Percentiles rank a stretch among this genome's conserved stretches.
Evolutionary conservation across 2,797 vertebrate species (phyloP).

Genomic region (Macropus fuliginosus): DNA sequence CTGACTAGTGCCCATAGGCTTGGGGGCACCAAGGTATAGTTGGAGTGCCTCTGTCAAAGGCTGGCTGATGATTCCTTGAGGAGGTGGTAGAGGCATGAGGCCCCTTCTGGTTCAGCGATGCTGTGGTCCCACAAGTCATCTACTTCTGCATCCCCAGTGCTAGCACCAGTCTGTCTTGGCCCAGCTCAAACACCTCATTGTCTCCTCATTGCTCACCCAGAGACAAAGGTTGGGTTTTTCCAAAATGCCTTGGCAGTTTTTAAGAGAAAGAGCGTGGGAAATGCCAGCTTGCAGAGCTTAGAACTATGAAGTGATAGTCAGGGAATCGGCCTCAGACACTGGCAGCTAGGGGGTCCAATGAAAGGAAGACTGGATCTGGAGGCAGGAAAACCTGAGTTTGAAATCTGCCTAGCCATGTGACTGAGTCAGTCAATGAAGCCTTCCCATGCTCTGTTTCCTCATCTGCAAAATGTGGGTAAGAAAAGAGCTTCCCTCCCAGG

Average conservation of each 20-base stretch:
- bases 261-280: not conserved
- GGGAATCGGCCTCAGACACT: not conserved
- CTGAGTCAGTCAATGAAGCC: not conserved
- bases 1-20: not conserved
- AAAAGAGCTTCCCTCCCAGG: not conserved
- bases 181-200: not conserved
- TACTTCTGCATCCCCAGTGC: not conserved
- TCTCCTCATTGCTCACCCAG: not conserved
- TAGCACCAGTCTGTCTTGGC: not conserved
- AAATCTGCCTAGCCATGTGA: not conserved
- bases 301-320: not conserved
- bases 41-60: not conserved
- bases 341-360: not conserved
- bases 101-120: not conserved
- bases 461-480: not conserved
- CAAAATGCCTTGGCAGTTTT: not conserved
- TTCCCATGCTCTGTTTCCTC: not conserved
- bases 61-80: not conserved
- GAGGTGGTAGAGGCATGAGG: not conserved
- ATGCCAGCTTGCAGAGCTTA: not conserved
- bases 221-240: not conserved
- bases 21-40: not conserved
- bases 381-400: not conserved
- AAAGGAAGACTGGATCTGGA: not conserved
- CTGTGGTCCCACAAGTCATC: not conserved